Base-by-base conservation (phyloP, 1,140 invertebrate genomes). In the Drosophila mayri region DNA sequence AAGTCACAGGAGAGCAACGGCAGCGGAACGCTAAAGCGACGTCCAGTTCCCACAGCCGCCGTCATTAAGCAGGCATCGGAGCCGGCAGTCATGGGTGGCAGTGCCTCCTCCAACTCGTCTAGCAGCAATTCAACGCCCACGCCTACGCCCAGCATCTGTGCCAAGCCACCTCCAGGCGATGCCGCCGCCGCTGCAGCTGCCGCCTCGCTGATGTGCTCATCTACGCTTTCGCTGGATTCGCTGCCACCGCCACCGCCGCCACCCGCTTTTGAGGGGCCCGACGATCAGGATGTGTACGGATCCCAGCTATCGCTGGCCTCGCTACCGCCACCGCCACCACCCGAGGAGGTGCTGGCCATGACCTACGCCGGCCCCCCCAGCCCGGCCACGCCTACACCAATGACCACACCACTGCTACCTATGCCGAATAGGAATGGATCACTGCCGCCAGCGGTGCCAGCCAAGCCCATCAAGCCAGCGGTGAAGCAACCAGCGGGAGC, bases 221-320 rank as follows among this genome's bases (percentile, higher is more conserved):
- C 95, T 0, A 96, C 95, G n/a, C 92, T 96, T 3, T 96, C 96
- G 18, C 90, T 97, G 41, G 95, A 97, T 58, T 96, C 95, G 11
- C 83, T 97, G 54, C 96, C 96, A 3, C 96, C 96, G 14, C 96
- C 96, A 3, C 97, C 96, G 1, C 96, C 96, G 4, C 95, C 95
- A 0, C 93, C 94, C 2, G 95, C 96, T 49, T 79, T 95, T 9
- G 94, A 94, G 2, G 84, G 93, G 0, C 12, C 66, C 10, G 94
- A 94, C 60, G 94, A 94, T 14, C 94, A 94, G 4, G 95, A 96
- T 72, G 93, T 96, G 0, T 95, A 94, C 16, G 96, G 95, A 3
- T 96, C 96, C 0, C 95, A 95, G 76, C 90, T 96, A 28, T 95
- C 95, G 46, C 78, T 95, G 11, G 94, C 94, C 32, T 96, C 95